phyloP scores from a whole-genome alignment of 2,888 invertebrate genomes.

The Ornithoptera alexandrae region DNA sequence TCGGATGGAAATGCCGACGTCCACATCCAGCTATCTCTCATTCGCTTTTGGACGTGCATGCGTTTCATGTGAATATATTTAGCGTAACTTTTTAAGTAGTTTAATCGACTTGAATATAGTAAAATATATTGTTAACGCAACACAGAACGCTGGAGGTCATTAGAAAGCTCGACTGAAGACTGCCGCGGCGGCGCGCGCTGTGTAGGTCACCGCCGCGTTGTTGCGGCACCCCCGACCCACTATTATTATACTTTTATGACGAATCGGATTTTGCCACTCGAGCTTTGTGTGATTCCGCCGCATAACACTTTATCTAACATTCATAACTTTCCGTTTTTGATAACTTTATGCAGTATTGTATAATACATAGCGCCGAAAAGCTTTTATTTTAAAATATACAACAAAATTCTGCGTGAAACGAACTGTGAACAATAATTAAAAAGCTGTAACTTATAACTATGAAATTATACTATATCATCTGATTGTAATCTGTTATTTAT shows the following conservation, averaged over 20 bases:
- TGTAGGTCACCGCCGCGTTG: constrained; percentile 72
- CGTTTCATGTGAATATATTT: constrained; percentile 1
- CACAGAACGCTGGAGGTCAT: constrained; percentile 77
- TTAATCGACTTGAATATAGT: constrained; percentile 53
- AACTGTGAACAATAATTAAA: too few relatives aligned
- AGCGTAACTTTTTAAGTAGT: constrained; percentile 32
- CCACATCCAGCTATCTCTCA: constrained; percentile 62
- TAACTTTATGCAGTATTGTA: background rate
- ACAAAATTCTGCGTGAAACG: too few relatives aligned
- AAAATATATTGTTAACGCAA: constrained; percentile 59
- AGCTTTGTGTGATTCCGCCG: constrained; percentile 59
- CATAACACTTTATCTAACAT: constrained; percentile 37
- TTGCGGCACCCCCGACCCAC: constrained; percentile 77
- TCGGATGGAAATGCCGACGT: constrained; percentile 34
- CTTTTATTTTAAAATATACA: too few relatives aligned
- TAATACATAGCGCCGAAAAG: too few relatives aligned
- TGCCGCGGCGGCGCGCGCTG: constrained; percentile 76
- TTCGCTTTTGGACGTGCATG: constrained; percentile 8
- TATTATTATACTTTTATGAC: constrained; percentile 80
- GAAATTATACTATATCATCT: too few relatives aligned
- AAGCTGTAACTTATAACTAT: too few relatives aligned
- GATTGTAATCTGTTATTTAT: too few relatives aligned
- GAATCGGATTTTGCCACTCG: constrained; percentile 74
- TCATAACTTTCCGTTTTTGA: constrained; percentile 14
- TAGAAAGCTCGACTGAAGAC: constrained; percentile 77